Conservation (phyloP, 2,113 vertebrate species). For the Misgurnus mizolepis region DNA sequence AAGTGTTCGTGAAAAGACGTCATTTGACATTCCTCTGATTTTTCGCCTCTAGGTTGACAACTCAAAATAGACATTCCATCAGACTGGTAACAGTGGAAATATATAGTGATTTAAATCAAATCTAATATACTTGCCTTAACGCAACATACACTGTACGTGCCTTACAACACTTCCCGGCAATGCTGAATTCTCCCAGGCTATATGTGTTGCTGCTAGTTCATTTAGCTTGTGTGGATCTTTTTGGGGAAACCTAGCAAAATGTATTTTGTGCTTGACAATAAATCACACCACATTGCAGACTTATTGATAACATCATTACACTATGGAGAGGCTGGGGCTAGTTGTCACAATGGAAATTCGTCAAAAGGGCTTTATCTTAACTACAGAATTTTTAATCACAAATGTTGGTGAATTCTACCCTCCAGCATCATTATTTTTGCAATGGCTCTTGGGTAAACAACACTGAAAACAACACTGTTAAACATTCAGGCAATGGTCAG, state of each 20-base stretch:
- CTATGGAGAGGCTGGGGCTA: too few species aligned
- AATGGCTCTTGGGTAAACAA: too few species aligned
- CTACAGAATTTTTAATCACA: too few species aligned
- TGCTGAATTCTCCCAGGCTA: background rate
- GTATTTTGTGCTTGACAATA: background rate
- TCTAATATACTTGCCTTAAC: constrained; percentile 15
- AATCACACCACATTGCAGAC: background rate
- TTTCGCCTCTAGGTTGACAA: constrained; percentile 33
- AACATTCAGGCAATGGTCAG: too few species aligned
- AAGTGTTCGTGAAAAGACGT: constrained; percentile 28
- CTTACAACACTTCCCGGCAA: background rate
- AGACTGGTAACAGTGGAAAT: background rate
- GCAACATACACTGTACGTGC: background rate
- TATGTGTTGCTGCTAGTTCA: background rate
- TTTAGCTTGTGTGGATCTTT: background rate
- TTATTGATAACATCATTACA: background rate
- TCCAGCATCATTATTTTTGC: too few species aligned
- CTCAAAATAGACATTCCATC: constrained; percentile 29
- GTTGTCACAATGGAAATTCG: too few species aligned
- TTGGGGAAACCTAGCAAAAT: background rate
- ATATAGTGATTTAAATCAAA: constrained; percentile 22
- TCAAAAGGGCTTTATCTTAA: too few species aligned
- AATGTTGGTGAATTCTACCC: too few species aligned
- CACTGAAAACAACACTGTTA: too few species aligned
- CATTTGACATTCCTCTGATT: constrained; percentile 22